phyloP scores from a whole-genome alignment of 2,113 vertebrate genomes.

The Manacus vitellinus region DNA sequence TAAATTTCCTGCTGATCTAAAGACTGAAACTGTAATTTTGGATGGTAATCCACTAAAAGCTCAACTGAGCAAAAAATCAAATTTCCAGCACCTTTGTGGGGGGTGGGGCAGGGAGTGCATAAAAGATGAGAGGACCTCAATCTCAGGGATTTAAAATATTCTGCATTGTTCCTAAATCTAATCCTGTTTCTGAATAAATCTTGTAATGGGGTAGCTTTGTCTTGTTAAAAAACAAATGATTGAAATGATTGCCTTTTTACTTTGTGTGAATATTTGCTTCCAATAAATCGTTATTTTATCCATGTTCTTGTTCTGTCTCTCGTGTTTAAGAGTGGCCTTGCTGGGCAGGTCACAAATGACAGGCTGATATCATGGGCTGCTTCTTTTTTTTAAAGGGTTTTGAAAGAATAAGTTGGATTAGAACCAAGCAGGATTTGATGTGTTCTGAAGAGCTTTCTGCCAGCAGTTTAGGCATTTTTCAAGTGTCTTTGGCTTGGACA shows the following conservation, averaged over 20 bases:
- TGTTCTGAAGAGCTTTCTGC: not conserved
- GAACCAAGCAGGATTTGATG: not conserved
- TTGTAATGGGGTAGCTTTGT: not conserved
- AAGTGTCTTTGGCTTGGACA: not conserved
- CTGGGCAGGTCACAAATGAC: not conserved
- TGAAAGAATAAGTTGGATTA: not conserved
- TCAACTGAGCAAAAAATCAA: not conserved
- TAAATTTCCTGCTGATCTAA: not conserved
- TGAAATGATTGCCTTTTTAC: not conserved
- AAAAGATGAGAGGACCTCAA: not conserved
- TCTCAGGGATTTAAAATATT: constrained; percentile 31
- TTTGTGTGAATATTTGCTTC: not conserved
- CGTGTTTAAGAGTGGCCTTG: not conserved
- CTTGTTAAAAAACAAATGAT: not conserved
- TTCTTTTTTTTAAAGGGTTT: not conserved
- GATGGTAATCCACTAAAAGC: not conserved
- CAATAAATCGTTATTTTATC: constrained; percentile 21
- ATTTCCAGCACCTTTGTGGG: not conserved
- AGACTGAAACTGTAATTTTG: not conserved
- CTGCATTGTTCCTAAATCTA: not conserved
- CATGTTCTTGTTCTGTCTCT: not conserved
- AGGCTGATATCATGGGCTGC: not conserved
- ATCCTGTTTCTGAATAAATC: not conserved
- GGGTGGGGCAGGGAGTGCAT: not conserved
- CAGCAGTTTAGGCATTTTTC: not conserved